Evolutionary conservation across 2,797 vertebrate genomes (phyloP), one percentile per base, ranked within the genome.

Genomic region (Gymnopithys bicolor): DNA sequence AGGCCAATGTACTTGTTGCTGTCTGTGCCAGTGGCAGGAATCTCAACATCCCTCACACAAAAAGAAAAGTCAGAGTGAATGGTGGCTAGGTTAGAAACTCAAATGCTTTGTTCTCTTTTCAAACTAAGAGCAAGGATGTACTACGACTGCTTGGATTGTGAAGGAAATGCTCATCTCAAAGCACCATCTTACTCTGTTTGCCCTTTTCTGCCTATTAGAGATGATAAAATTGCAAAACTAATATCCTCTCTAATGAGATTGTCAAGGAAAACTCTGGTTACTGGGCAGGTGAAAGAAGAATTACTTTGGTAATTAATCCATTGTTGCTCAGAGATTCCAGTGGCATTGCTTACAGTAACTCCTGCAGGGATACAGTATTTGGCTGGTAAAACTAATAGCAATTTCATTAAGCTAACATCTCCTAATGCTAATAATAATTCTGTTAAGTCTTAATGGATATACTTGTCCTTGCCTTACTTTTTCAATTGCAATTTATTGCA

Each of bases 401-500:
- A 51, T 80, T 94, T 95, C 49, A 87, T 91, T 87, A 76, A 86
- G 63, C 21, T 93, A 95, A 90, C 37, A 81, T 15, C 41, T 94
- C n/a, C 67, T 92, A 63, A 85, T 81, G 59, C 10, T 94, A 59
- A 81, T 62, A 87, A 75, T 76, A 78, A 76, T 86, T 91, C 48
- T 56, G 11, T 78, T 76, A 86, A 92, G 66, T 86, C 63, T 76
- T 92, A 58, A 63, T 84, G 32, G 24, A 39, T 91, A 49, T 67
- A 62, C 70, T 93, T 78, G 37, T 81, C 84, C 58, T 94, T 89
- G 56, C 14, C 49, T 94, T 33, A 56, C 21, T 59, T 84, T 80
- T 94, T 81, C 35, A 52, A 53, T 93, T 89, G 86, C n/a, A 43
- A 45, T 84, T 92, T 94, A 69, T 71, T 89, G 25, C 37, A 56